A percentile compares a stretch with the other conserved stretches of the same genome.
Evolutionary conservation across 2,113 vertebrate genomes (phyloP).

Genomic region (Siniperca chuatsi): DNA sequence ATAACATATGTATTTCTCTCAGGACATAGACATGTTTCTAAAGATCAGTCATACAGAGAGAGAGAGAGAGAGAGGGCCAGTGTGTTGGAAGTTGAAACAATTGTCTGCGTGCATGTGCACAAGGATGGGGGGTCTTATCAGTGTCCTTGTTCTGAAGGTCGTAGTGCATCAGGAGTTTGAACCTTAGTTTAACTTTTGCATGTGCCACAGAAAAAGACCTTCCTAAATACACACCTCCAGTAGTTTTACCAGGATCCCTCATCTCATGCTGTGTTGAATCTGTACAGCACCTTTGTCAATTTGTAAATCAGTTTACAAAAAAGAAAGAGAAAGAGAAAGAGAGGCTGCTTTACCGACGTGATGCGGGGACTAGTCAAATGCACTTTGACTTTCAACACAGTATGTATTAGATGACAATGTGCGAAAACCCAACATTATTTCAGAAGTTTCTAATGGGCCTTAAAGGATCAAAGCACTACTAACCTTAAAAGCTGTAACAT

Average conservation of each 20-base stretch:
- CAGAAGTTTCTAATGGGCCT: not conserved
- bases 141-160: conserved; percentile 55
- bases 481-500: not conserved
- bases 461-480: not conserved
- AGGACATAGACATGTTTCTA: not conserved
- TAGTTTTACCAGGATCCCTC: not conserved
- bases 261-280: not conserved
- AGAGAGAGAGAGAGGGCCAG: not conserved
- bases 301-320: not conserved
- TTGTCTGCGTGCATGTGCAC: conserved; percentile 15
- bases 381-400: not conserved
- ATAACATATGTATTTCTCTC: not conserved
- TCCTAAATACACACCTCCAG: not conserved
- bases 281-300: not conserved
- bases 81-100: conserved; percentile 3
- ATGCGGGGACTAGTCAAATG: not conserved
- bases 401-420: not conserved
- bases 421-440: not conserved
- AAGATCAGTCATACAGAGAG: not conserved
- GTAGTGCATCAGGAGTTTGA: conserved; percentile 34
- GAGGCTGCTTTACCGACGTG: not conserved
- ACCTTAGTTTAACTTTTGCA: conserved; percentile 30
- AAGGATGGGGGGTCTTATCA: conserved; percentile 54
- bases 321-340: not conserved
- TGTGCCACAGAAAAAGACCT: not conserved